Evolutionary conservation across 2,888 invertebrate species (phyloP).

Genomic region (Urechis unicinctus): DNA sequence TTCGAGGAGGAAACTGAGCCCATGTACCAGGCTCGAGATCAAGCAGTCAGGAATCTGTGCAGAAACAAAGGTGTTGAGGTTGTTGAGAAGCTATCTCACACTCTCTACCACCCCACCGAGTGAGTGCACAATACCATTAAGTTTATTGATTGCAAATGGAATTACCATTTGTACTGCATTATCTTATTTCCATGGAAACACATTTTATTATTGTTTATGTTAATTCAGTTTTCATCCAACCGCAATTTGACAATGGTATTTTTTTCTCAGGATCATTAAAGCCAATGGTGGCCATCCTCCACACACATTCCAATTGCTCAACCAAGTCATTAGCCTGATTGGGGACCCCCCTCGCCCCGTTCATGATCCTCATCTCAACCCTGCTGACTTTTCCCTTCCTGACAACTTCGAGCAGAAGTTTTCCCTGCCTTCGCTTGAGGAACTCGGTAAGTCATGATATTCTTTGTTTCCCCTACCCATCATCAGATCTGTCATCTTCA

Average conservation of each 20-base stretch:
- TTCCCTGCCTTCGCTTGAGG: slow-evolving; percentile 26
- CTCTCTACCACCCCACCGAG: slow-evolving; percentile 64
- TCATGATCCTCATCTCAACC: slow-evolving; percentile 26
- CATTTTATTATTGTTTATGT: not conserved
- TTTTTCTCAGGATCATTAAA: slow-evolving; percentile 58
- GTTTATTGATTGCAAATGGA: too few relatives aligned
- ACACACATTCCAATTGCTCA: slow-evolving; percentile 66
- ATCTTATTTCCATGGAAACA: not conserved
- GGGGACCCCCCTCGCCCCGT: slow-evolving; percentile 32
- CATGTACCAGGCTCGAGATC: slow-evolving; percentile 63
- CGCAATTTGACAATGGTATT: too few relatives aligned
- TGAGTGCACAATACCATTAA: too few relatives aligned
- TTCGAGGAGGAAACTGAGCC: slow-evolving; percentile 65
- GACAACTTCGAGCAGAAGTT: slow-evolving; percentile 51
- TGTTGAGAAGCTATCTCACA: slow-evolving; percentile 64
- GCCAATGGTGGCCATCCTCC: slow-evolving; percentile 68
- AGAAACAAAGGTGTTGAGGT: slow-evolving; percentile 56
- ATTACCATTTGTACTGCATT: too few relatives aligned
- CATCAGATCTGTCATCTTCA: too few relatives aligned
- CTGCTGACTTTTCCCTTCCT: slow-evolving; percentile 54
- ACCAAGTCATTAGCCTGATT: slow-evolving; percentile 31
- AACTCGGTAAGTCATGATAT: slow-evolving; percentile 26
- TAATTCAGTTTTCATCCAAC: not conserved
- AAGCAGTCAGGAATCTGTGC: slow-evolving; percentile 57
- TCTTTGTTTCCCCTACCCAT: too few relatives aligned